These are phyloP conservation scores for Cataglyphis albicans DNA, from an alignment of 2,888 invertebrate genomes.

Conservation along the genomic window DNA sequence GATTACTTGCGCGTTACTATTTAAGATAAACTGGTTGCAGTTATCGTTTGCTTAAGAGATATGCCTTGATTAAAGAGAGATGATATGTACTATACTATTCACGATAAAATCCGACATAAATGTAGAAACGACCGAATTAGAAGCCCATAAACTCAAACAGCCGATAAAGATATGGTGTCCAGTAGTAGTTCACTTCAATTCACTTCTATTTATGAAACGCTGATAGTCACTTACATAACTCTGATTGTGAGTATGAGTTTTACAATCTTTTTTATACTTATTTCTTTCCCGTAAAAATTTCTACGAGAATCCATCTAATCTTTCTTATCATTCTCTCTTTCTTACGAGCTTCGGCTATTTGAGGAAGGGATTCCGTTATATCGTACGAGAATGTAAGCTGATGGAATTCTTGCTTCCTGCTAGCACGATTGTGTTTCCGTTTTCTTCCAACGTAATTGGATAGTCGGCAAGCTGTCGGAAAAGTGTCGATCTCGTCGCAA, in stretches of 20 bases:
- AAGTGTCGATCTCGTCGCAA: constrained; percentile 58
- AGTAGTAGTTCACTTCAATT: background rate
- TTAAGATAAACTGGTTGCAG: background rate
- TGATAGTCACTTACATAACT: background rate
- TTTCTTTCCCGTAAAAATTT: background rate
- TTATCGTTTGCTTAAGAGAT: constrained; percentile 21
- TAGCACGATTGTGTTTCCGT: constrained; percentile 48
- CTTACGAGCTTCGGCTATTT: background rate
- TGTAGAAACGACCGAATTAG: constrained; percentile 18
- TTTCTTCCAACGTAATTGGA: constrained; percentile 63
- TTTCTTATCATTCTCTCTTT: constrained; percentile 14
- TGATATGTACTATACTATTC: background rate
- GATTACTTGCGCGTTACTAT: background rate
- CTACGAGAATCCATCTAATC: constrained; percentile 34
- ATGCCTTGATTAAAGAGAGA: constrained; percentile 4
- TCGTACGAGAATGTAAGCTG: constrained; percentile 57
- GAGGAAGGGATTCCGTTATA: constrained; percentile 9
- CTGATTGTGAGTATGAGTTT: background rate
- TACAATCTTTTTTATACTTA: background rate
- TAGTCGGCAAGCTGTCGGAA: constrained; percentile 62
- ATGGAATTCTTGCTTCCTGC: constrained; percentile 56
- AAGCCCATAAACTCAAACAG: constrained; percentile 6
- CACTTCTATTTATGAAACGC: background rate
- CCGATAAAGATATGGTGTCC: background rate
- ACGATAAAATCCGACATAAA: constrained; percentile 1